Evolutionary conservation across 2,113 vertebrate species (phyloP).

Genomic region (Festucalex cinctus): DNA sequence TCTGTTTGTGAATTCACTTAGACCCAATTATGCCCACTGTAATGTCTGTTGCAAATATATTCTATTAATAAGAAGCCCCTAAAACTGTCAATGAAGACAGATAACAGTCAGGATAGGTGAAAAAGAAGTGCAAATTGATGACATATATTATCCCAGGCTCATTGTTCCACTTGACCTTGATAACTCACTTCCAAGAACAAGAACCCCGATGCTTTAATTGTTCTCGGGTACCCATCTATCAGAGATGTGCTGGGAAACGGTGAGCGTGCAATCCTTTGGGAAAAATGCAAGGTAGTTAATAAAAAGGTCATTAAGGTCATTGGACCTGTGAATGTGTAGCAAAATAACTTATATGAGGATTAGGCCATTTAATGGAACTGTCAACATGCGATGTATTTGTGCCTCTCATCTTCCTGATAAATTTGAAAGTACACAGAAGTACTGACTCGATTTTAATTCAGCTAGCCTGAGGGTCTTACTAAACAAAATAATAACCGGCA

Average conservation of each 20-base stretch:
- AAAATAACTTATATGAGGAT: not conserved
- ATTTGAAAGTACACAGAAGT: not conserved
- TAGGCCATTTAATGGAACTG: not conserved
- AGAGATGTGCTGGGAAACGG: constrained; percentile 12
- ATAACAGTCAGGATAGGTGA: constrained; percentile 16
- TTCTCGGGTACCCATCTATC: constrained; percentile 16
- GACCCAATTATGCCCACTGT: constrained; percentile 4
- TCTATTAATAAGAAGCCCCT: constrained; percentile 23
- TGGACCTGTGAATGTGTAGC: not conserved
- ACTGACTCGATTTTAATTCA: constrained; percentile 29
- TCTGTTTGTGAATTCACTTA: not conserved
- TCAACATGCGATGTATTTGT: not conserved
- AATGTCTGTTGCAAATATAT: constrained; percentile 27
- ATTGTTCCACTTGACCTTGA: constrained; percentile 46
- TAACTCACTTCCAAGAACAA: constrained; percentile 31
- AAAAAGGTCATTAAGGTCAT: not conserved
- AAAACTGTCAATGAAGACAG: constrained; percentile 30
- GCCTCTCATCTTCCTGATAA: not conserved
- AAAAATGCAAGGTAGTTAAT: not conserved
- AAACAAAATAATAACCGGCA: constrained; percentile 38
- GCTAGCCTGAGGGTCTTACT: constrained; percentile 32
- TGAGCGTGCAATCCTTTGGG: not conserved
- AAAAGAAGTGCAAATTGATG: constrained; percentile 43
- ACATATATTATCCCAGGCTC: constrained; percentile 38
- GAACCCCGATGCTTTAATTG: constrained; percentile 15